A percentile compares a stretch with the other conserved stretches of the same genome.
These are phyloP conservation scores for Perdita meconis DNA, from an alignment of 2,888 invertebrate species.

Conservation along the genomic window DNA sequence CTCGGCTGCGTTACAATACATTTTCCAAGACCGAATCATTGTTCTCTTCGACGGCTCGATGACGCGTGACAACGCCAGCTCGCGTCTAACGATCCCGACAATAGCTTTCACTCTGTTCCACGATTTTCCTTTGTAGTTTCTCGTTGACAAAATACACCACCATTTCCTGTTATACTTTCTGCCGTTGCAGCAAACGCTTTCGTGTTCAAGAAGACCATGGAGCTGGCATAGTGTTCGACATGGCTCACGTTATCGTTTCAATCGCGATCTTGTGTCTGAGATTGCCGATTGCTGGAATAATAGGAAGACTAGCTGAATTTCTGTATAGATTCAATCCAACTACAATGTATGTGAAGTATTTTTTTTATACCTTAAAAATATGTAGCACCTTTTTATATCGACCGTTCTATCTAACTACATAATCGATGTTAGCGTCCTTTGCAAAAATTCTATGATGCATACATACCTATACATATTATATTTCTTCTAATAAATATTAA, in stretches of 20 bases:
- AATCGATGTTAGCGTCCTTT: too few species aligned
- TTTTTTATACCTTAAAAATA: too few species aligned
- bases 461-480: too few species aligned
- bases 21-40: constrained; percentile 34
- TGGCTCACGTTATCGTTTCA: constrained; percentile 47
- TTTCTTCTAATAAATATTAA: too few species aligned
- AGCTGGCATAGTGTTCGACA: constrained; percentile 41
- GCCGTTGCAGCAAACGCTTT: constrained; percentile 6
- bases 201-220: constrained; percentile 28
- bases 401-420: too few species aligned
- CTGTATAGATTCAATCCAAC: too few species aligned
- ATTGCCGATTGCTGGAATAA: constrained; percentile 52
- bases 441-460: too few species aligned
- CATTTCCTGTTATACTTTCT: constrained; percentile 52
- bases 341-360: too few species aligned
- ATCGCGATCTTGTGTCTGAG: constrained; percentile 55
- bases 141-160: constrained; percentile 30
- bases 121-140: constrained; percentile 40
- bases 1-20: not conserved
- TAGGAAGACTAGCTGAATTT: too few species aligned
- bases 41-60: constrained; percentile 18
- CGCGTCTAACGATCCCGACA: constrained; percentile 40
- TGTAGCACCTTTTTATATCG: too few species aligned
- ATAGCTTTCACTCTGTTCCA: constrained; percentile 45
- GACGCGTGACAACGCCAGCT: constrained; percentile 38